These are phyloP conservation scores for Phaethornis superciliosus DNA, from an alignment of 2,113 vertebrate genomes.

Conservation along the genomic window DNA sequence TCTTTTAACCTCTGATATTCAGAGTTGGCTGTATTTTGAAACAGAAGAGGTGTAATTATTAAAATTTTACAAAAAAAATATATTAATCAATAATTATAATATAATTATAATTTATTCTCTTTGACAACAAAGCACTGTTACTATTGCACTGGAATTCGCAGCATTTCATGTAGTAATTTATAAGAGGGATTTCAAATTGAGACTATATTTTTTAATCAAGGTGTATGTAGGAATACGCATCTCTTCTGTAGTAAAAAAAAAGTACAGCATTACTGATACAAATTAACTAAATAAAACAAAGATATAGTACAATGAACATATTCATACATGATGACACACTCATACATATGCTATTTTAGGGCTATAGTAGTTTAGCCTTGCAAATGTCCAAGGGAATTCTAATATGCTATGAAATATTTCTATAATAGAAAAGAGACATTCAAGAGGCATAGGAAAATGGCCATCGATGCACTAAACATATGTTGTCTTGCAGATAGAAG, in stretches of 20 bases:
- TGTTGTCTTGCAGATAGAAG: not conserved
- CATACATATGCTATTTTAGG: not conserved
- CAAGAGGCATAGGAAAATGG: not conserved
- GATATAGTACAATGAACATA: not conserved
- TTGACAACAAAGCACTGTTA: not conserved
- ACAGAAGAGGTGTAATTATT: not conserved
- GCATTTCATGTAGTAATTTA: not conserved
- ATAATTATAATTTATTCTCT: not conserved
- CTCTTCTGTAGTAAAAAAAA: too few species aligned
- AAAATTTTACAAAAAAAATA: not conserved
- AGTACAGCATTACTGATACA: not conserved
- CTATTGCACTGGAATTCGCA: not conserved
- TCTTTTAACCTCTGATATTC: not conserved
- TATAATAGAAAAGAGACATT: not conserved
- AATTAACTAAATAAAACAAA: not conserved
- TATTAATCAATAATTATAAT: not conserved
- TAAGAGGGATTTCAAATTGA: not conserved
- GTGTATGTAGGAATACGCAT: not conserved
- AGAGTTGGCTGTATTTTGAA: not conserved
- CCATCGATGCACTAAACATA: not conserved
- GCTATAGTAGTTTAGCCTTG: not conserved
- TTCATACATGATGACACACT: not conserved
- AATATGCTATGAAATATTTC: not conserved
- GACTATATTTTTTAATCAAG: not conserved
- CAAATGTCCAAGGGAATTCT: not conserved